Conservation (phyloP, 2,113 vertebrate genomes). For the Syngnathoides biaculeatus region DNA sequence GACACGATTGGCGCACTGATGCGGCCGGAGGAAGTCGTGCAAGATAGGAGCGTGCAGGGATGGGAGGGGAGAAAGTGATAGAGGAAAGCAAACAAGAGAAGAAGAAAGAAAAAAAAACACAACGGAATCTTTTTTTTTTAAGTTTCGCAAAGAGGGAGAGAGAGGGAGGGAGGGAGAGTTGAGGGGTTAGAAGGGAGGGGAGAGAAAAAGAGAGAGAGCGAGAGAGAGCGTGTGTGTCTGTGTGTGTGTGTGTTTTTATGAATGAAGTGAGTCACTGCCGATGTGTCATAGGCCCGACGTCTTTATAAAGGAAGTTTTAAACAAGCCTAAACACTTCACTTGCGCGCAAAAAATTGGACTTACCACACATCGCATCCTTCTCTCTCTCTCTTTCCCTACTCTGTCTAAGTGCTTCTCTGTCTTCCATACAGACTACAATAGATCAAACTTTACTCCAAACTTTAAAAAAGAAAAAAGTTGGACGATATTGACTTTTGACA, state of each 20-base stretch:
- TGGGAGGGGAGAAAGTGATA: conserved; percentile 70
- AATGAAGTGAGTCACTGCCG: conserved; percentile 81
- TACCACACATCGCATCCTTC: conserved; percentile 75
- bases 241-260: conserved; percentile 73
- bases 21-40: conserved; percentile 68
- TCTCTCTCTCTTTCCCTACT: conserved; percentile 57
- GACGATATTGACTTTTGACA: conserved; percentile 21
- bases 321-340: conserved; percentile 85
- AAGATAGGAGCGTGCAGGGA: conserved; percentile 44
- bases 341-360: conserved; percentile 78
- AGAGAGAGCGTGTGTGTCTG: conserved; percentile 24
- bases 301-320: conserved; percentile 86
- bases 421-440: conserved; percentile 50
- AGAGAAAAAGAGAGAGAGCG: conserved; percentile 35
- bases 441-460: conserved; percentile 48
- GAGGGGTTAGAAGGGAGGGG: conserved; percentile 36
- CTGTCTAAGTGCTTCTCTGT: conserved; percentile 47
- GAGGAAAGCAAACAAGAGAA: conserved; percentile 41
- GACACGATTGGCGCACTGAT: conserved; percentile 64
- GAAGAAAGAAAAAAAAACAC: conserved; percentile 49
- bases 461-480: conserved; percentile 44
- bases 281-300: conserved; percentile 81
- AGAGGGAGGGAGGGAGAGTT: conserved; percentile 32
- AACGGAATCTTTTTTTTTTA: conserved; percentile 69
- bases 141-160: conserved; percentile 64